A percentile compares a stretch with the other conserved stretches of the same genome.
Conservation (phyloP, 2,113 vertebrate species). For the Beaufortia kweichowensis region DNA sequence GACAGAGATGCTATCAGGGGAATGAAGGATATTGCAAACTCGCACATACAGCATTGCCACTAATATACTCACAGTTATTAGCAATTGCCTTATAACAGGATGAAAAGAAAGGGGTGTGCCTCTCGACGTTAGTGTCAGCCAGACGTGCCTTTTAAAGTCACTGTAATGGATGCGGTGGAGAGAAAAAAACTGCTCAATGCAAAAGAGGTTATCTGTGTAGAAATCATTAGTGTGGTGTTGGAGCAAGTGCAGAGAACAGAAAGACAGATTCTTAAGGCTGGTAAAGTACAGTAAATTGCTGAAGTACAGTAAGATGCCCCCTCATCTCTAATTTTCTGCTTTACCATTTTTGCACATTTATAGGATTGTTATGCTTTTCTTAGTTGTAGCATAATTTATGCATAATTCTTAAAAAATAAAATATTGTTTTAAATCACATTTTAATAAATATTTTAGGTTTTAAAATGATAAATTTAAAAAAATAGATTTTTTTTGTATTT, state of each 20-base stretch:
- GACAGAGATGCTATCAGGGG: conserved; percentile 21
- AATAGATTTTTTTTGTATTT: too few relatives aligned
- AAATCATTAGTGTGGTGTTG: conserved; percentile 14
- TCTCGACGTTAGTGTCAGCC: conserved; percentile 29
- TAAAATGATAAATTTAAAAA: too few relatives aligned
- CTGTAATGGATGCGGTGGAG: conserved; percentile 1
- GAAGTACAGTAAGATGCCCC: background rate
- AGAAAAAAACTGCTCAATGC: conserved; percentile 9
- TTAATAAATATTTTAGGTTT: too few relatives aligned
- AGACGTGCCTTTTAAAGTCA: background rate
- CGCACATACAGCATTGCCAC: background rate
- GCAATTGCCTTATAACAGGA: conserved; percentile 7
- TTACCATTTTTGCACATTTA: too few relatives aligned
- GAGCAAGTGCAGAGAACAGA: background rate
- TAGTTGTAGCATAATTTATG: too few relatives aligned
- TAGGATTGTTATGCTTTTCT: too few relatives aligned
- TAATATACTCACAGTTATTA: conserved; percentile 41
- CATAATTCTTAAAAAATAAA: too few relatives aligned
- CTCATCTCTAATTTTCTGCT: too few relatives aligned
- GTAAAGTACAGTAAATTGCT: background rate
- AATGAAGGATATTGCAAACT: conserved; percentile 28
- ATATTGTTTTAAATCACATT: too few relatives aligned
- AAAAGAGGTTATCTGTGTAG: conserved; percentile 26
- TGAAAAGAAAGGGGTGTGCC: conserved; percentile 21
- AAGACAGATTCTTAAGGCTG: background rate